Conservation (phyloP, 2,797 vertebrate genomes). For the Microctenopoma lineatum region DNA sequence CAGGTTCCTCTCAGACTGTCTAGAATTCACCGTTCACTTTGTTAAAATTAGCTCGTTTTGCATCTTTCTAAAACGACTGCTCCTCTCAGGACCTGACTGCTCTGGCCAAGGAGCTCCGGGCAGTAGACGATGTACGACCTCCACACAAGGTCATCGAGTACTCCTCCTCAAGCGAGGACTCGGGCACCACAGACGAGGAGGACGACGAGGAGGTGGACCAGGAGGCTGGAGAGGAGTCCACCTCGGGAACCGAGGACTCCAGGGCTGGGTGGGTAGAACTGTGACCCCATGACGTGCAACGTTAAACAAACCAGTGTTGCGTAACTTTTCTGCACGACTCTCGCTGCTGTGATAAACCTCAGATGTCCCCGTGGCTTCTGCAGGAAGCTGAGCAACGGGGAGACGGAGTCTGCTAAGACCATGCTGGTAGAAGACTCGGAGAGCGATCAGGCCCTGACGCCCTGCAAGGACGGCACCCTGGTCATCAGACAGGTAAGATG, state of each 20-base stretch:
- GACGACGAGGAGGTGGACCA: constrained; percentile 89
- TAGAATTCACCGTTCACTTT: not conserved
- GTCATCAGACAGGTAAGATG: constrained; percentile 93
- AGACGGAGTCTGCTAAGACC: constrained; percentile 94
- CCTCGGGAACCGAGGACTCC: constrained; percentile 82
- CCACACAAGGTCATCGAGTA: constrained; percentile 92
- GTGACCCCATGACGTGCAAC: not conserved
- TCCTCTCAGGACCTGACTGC: constrained; percentile 85
- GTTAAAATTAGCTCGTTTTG: no score
- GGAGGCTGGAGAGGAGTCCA: constrained; percentile 86
- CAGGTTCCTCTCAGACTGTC: constrained; percentile 1
- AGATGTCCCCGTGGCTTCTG: constrained; percentile 70
- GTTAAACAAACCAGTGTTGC: constrained; percentile 8
- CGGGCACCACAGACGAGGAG: constrained; percentile 89
- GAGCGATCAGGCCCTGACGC: constrained; percentile 90
- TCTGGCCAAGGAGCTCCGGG: constrained; percentile 89
- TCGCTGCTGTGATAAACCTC: constrained; percentile 55
- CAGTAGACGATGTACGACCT: constrained; percentile 87
- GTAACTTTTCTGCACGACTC: constrained; percentile 45
- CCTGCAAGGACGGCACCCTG: constrained; percentile 95
- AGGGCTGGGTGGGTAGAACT: constrained; percentile 86
- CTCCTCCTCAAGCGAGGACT: constrained; percentile 92
- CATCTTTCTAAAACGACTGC: not conserved
- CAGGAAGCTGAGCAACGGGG: constrained; percentile 92
- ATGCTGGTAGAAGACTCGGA: constrained; percentile 95